Base-by-base conservation (phyloP, 2,113 vertebrate species). In the Athene cunicularia region DNA sequence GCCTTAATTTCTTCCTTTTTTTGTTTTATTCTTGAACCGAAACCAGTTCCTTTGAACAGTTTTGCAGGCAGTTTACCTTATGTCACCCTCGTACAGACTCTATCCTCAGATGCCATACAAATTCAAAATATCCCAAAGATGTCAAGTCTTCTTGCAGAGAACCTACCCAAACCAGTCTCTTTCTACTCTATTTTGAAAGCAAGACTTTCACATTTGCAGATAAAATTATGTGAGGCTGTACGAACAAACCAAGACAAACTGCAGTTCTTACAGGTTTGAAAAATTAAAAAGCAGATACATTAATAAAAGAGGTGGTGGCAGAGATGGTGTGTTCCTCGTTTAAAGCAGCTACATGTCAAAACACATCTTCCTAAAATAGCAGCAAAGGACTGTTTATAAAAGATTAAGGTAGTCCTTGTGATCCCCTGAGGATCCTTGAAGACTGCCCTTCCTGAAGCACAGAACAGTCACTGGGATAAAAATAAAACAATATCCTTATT, bases 231-330 rank as follows among this genome's bases (percentile, higher is more conserved):
- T 90, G 97, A 33, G 96, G 98, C 68, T 87, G 95, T 27, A 88
- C 24, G 32, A 56, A 84, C 80, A 97, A 77, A 80, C 97, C 97
- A 27, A 97, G 97, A 71, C 97, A 97, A 87, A 97, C 92, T 16
- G 90, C 80, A 52, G 93, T 96, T 80, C 97, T 97, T 91, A 97
- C 79, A 88, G 79, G 96, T 96, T 96, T 98, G 96, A 49, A 90
- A 85, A 93, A 88, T 68, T 93, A 24, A 96, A 76, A 94, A 84
- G 79, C 27, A 41, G 8, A 19, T 8, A 17, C 19, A 14, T 56
- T 17, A 81, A 71, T 22, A 82, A 82, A 93, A 45, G 26, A 64
- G 86, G 59, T 0, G 6, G 45, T 3, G 4, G 49, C 43, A 87
- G 55, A 35, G 37, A 8, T 33, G 41, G 50, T 4, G 23, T 27